Base-by-base conservation (phyloP, 2,113 vertebrate species). In the Vireo altiloquus region DNA sequence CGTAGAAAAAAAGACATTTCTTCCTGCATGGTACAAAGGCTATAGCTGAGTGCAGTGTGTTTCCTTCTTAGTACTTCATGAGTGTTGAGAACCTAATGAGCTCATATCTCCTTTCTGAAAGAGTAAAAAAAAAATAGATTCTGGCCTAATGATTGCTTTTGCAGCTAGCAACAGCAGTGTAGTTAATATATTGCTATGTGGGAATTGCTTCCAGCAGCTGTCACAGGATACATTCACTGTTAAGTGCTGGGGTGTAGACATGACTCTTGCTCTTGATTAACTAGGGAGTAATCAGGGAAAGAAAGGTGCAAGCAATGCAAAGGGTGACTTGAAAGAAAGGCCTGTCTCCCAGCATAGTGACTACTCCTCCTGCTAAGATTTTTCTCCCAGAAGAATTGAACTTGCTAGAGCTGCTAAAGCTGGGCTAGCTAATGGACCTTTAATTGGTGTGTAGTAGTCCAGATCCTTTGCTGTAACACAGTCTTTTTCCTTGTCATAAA, bases 81-180 rank as follows among this genome's bases (percentile, higher is more conserved):
- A 76, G 9, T 35, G 28, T n/a, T 86, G 86, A 95, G 66, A 91
- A 74, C 30, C 17, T 94, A 90, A 94, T 90, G 90, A 95, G 87
- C 79, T 80, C 82, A 12, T 82, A 93, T 52, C 39, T 94, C 56
- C 84, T 88, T 82, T 65, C 54, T 92, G 46, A 89, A 87, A 82
- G 30, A 49, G 21, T 15, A 0, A 39, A 31, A 12, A 14, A 77
- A 9, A 64, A 86, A 54, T 31, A 44, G 16, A 17, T 5, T 63
- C 53, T 72, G 59, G 46, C 50, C 93, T 95, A 95, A 94, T 89
- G 89, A 92, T 71, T 89, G 77, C 89, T 90, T 94, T 92, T 92
- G 53, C 61, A 92, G 69, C 53, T 69, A 69, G 93, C 21, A 79
- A 66, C 37, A 89, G 66, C 66, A 65, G 50, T 35, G 27, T n/a